These are phyloP conservation scores for Pygoscelis antarcticus DNA, from an alignment of 2,113 vertebrate species.

Conservation along the genomic window DNA sequence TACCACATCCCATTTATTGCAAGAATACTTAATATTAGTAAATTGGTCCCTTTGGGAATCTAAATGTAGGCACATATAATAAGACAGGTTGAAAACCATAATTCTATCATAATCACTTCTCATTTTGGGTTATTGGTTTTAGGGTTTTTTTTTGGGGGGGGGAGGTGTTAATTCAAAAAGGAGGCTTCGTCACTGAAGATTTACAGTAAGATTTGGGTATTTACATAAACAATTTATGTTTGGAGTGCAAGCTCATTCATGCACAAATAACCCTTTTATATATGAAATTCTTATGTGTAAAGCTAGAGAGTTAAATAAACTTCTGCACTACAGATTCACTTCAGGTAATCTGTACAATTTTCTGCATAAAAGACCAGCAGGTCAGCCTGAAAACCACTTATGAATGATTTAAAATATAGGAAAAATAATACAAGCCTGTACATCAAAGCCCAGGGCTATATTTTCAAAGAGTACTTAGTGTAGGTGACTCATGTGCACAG, in stretches of 20 bases:
- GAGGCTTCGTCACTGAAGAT: slow-evolving; percentile 51
- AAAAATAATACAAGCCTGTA: slow-evolving; percentile 37
- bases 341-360: slow-evolving; percentile 65
- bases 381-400: slow-evolving; percentile 51
- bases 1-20: slow-evolving; percentile 57
- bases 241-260: slow-evolving; percentile 61
- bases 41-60: slow-evolving; percentile 83
- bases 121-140: slow-evolving; percentile 40
- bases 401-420: slow-evolving; percentile 47
- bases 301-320: slow-evolving; percentile 57
- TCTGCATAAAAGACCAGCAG: slow-evolving; percentile 62
- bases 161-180: slow-evolving; percentile 51
- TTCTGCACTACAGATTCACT: slow-evolving; percentile 59
- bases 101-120: slow-evolving; percentile 76
- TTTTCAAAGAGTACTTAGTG: slow-evolving; percentile 19
- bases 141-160: background rate
- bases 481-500: background rate
- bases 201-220: slow-evolving; percentile 58
- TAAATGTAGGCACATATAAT: slow-evolving; percentile 70
- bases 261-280: slow-evolving; percentile 67
- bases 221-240: slow-evolving; percentile 75
- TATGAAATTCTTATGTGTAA: slow-evolving; percentile 52
- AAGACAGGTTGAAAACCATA: slow-evolving; percentile 67
- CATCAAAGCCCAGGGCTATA: slow-evolving; percentile 23
- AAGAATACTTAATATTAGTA: slow-evolving; percentile 75